Evolutionary conservation across 2,797 vertebrate genomes (phyloP).

Genomic region (Anomalospiza imberbis): DNA sequence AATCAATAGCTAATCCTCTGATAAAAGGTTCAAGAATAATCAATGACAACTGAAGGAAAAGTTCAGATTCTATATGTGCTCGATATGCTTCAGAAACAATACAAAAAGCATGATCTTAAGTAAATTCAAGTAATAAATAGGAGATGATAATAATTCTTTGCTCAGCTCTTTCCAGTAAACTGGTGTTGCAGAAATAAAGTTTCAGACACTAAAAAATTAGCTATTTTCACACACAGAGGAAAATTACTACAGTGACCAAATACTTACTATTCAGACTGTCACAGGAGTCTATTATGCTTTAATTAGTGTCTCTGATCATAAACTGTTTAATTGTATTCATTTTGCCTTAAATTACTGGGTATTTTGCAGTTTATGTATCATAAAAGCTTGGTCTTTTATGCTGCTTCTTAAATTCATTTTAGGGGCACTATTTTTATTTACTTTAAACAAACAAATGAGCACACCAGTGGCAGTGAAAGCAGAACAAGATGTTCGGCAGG

Average conservation of each 20-base stretch:
- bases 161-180: neutral
- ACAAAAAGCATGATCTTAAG: neutral
- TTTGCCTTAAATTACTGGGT: neutral
- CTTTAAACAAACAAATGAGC: neutral
- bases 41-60: neutral
- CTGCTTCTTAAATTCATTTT: neutral
- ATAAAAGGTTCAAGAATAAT: neutral
- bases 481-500: neutral
- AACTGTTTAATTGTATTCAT: neutral
- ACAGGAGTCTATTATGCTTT: neutral
- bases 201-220: neutral
- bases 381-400: neutral
- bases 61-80: neutral
- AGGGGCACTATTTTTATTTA: neutral
- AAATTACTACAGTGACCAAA: neutral
- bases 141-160: neutral
- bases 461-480: neutral
- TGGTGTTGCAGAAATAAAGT: neutral
- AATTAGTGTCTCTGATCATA: neutral
- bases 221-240: neutral
- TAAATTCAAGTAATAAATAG: neutral
- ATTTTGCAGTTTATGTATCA: neutral
- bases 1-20: neutral
- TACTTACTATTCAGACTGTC: neutral
- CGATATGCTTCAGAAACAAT: neutral